Conservation (phyloP, 2,797 vertebrate species). For the Megalops cyprinoides region DNA sequence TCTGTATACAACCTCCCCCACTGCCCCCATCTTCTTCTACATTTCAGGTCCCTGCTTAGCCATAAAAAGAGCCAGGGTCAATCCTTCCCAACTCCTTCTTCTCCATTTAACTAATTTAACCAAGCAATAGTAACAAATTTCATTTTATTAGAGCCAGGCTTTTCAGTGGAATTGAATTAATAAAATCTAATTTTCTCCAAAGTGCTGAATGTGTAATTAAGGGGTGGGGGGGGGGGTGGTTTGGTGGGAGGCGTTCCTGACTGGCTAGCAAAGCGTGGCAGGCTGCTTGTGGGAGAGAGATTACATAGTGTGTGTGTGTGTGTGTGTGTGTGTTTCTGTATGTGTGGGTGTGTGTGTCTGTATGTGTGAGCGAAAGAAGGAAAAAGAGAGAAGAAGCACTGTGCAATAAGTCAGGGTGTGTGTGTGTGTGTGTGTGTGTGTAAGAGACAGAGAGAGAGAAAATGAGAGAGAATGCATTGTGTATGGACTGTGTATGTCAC, state of each 20-base stretch:
- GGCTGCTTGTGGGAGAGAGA: slow-evolving; percentile 33
- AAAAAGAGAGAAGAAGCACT: too few species aligned
- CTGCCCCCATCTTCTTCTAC: background rate
- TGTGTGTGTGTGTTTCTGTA: background rate
- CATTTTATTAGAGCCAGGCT: slow-evolving; percentile 80
- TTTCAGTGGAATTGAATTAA: slow-evolving; percentile 90
- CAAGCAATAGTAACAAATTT: slow-evolving; percentile 79
- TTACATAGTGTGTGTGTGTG: slow-evolving; percentile 31
- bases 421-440: slow-evolving; percentile 13
- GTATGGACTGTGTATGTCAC: slow-evolving; percentile 42
- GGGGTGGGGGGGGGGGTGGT: slow-evolving; percentile 56
- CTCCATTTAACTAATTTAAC: slow-evolving; percentile 84
- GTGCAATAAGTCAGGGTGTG: too few species aligned
- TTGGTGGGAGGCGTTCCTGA: slow-evolving; percentile 68
- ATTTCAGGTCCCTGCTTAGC: slow-evolving; percentile 74
- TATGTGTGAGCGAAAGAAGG: too few species aligned
- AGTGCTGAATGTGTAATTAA: slow-evolving; percentile 90
- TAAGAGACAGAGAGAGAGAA: slow-evolving; percentile 22
- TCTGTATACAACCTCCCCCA: background rate
- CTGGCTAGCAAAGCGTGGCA: slow-evolving; percentile 74
- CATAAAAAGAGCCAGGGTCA: slow-evolving; percentile 75
- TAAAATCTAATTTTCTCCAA: slow-evolving; percentile 91
- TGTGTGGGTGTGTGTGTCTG: too few species aligned
- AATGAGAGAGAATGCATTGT: slow-evolving; percentile 33
- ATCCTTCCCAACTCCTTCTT: slow-evolving; percentile 76